phyloP scores from a whole-genome alignment of 2,888 invertebrate species.

The Orthosia incerta region DNA sequence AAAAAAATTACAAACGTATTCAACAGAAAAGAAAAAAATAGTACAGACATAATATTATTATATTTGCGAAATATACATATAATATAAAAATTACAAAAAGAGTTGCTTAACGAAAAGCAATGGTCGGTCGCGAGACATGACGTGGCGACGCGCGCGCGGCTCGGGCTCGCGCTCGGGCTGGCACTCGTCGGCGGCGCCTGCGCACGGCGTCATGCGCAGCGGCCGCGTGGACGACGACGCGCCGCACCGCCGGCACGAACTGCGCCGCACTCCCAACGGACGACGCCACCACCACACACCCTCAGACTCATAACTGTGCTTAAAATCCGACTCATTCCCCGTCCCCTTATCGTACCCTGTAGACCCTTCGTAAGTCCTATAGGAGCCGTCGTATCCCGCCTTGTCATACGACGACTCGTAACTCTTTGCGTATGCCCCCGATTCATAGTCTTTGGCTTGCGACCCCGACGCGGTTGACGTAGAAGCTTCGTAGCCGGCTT shows the following conservation, averaged over 20 bases:
- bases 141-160: conserved; percentile 65
- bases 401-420: conserved; percentile 65
- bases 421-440: conserved; percentile 56
- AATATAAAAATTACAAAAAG: conserved; percentile 75
- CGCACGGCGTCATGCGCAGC: conserved; percentile 81
- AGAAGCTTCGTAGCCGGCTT: conserved; percentile 60
- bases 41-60: conserved; percentile 30
- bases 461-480: conserved; percentile 55
- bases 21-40: conserved; percentile 48
- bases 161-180: conserved; percentile 7
- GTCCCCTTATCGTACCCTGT: conserved; percentile 72
- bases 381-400: conserved; percentile 61
- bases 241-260: conserved; percentile 81
- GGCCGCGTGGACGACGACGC: conserved; percentile 83
- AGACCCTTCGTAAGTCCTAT: conserved; percentile 70
- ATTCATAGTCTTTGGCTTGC: conserved; percentile 59
- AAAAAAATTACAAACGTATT: conserved; percentile 39
- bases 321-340: conserved; percentile 62
- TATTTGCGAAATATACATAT: conserved; percentile 46
- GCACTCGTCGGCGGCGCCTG: conserved; percentile 68
- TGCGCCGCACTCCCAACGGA: conserved; percentile 76
- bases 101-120: conserved; percentile 84
- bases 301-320: conserved; percentile 76
- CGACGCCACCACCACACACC: conserved; percentile 81
- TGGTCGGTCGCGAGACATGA: conserved; percentile 84